Evolutionary conservation across 2,797 vertebrate species (phyloP).

Genomic region (Erithacus rubecula): DNA sequence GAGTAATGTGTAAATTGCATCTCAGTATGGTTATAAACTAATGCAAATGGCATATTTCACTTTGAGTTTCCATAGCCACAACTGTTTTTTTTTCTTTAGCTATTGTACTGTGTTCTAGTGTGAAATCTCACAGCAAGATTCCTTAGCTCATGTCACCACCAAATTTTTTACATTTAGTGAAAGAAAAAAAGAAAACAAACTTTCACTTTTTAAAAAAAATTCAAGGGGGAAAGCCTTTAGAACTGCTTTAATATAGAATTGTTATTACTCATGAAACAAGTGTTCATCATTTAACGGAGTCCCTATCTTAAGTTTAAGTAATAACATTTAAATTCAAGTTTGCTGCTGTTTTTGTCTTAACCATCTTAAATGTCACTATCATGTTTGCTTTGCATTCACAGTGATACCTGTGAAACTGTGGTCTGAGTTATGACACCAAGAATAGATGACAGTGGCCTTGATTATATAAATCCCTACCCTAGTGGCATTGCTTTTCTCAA

Average conservation of each 20-base stretch:
- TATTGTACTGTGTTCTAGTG: conserved; percentile 23
- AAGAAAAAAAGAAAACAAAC: background rate
- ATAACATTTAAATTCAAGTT: background rate
- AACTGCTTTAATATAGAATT: conserved; percentile 22
- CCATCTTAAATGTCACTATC: background rate
- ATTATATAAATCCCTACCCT: conserved; percentile 20
- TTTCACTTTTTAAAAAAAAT: background rate
- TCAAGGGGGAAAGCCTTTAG: background rate
- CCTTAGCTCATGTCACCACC: background rate
- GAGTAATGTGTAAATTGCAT: conserved; percentile 53
- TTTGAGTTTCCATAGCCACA: conserved; percentile 52
- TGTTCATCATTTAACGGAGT: background rate
- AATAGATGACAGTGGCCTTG: conserved; percentile 17
- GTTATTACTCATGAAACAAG: conserved; percentile 27
- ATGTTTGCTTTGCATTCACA: conserved; percentile 13
- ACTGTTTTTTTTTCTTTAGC: background rate
- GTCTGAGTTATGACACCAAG: background rate
- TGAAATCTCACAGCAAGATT: conserved; percentile 36
- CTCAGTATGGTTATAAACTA: conserved; percentile 55
- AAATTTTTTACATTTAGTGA: background rate
- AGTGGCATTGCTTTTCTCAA: background rate
- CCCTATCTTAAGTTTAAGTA: conserved; percentile 15
- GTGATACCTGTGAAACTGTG: background rate
- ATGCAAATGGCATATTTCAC: conserved; percentile 62
- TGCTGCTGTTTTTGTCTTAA: background rate